Evolutionary conservation across 2,113 vertebrate species (phyloP), one percentile per base, ranked within the genome.

Genomic region (Balaeniceps rex): DNA sequence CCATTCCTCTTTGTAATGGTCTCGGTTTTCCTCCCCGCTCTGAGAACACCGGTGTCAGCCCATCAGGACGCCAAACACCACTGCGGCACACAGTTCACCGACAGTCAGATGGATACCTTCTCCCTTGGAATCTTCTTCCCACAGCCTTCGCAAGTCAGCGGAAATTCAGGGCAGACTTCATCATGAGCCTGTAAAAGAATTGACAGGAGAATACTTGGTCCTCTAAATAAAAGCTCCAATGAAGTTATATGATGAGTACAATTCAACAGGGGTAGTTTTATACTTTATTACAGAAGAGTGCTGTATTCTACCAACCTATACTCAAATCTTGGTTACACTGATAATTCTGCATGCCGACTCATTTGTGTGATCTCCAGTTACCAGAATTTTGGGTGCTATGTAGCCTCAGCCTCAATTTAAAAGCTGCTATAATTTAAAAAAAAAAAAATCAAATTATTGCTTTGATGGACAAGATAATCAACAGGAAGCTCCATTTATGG

Each of bases 71-170:
- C 34, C 23, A 14, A 51, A 23, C 1, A 4, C 14, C 26, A 24
- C 21, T 1, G 0, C 0, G 0, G 70, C 57, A 52, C 40, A 24
- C 2, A 6, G 66, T 18, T 55, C 6, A 16, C 40, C 3, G 2
- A 8, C 34, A 17, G 22, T 7, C 9, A 0, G 40, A 76, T 26
- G 2, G 36, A 61, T 84, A 99, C 99, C 98, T 99, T 99, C 96
- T 99, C 99, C 85, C 99, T 98, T 4, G 98, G 98, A 88, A 99
- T 98, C 94, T 98, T 99, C 90, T 98, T 99, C 51, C 99, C 99
- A 11, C 99, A 99, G 97, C 98, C 98, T 14, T 99, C 99, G 11
- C 99, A 99, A 26, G 98, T 98, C 96, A 99, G 83, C 1, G 99
- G 99, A 51, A 99, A 98, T 87, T 99, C 99, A 54, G 98, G 97